Evolutionary conservation across 2,888 invertebrate species (phyloP).

Genomic region (Platycnemis pennipes): DNA sequence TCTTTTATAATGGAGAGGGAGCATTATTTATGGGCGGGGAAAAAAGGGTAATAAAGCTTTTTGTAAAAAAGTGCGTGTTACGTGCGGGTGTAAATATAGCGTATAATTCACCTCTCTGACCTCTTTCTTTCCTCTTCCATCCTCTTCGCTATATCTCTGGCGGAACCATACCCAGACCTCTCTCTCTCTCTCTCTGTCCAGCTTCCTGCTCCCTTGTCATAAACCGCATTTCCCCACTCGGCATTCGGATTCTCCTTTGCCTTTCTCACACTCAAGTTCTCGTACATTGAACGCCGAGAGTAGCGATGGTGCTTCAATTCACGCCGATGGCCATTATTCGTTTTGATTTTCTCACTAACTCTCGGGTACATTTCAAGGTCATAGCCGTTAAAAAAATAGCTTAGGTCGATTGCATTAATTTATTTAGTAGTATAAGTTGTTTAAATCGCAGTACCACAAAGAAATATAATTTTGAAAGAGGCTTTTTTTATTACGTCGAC

Average conservation of each 20-base stretch:
- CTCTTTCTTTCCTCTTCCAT: background rate
- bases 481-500: too few relatives aligned
- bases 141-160: background rate
- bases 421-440: too few relatives aligned
- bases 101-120: background rate
- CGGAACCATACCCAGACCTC: background rate
- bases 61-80: background rate
- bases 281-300: background rate
- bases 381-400: too few relatives aligned
- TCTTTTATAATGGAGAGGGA: background rate
- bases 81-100: conserved; percentile 14
- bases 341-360: too few relatives aligned
- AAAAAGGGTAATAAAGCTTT: conserved; percentile 18
- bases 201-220: background rate
- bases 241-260: background rate
- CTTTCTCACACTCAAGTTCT: background rate
- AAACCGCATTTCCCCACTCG: background rate
- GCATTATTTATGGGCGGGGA: background rate
- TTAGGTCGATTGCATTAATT: too few relatives aligned
- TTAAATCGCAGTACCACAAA: too few relatives aligned
- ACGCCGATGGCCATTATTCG: too few relatives aligned
- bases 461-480: too few relatives aligned
- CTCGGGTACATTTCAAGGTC: too few relatives aligned
- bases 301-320: too few relatives aligned
- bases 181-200: background rate